Base-by-base conservation (phyloP, 2,113 vertebrate genomes). In the Nothobranchius kuhntae region DNA sequence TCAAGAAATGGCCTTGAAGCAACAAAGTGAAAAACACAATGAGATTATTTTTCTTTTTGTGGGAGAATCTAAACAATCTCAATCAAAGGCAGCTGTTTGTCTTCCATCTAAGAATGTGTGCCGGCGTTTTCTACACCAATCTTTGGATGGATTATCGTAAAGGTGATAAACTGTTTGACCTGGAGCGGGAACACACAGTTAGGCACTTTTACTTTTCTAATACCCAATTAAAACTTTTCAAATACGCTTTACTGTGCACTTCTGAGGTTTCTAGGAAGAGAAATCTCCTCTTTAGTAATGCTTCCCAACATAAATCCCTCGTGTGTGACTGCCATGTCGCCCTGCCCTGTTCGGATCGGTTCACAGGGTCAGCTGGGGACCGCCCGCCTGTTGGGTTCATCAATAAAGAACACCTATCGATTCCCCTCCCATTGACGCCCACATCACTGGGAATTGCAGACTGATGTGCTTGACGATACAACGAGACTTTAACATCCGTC, bases 371-470 rank as follows among this genome's bases (percentile, higher is more conserved):
- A 62, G 26, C 69, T 12, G 56, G 38, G 81, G 71, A 73, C 81
- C 13, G 52, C 52, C 17, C 14, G 66, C 56, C 38, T 1, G 45
- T 71, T 65, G 51, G 62, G 12, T 59, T 46, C 53, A 78, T 87
- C 84, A 53, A 85, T 89, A 78, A 61, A 69, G 76, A 64, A 68
- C 71, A 70, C 65, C 58, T 81, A 89, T 91, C 30, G 81, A 86
- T 89, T 84, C 69, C 83, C 59, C 74, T 54, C 58, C 9, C 61
- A 82, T 83, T 45, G 81, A 91, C 82, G 73, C 74, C 61, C 53
- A 53, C 75, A 78, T 87, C 77, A 85, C 68, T 72, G 83, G 72
- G 68, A 76, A 76, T 62, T 75, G 80, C 59, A 56, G 72, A 24
- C 63, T 69, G 82, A 87, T 78, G 68, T 13, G 78, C 59, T 81